Base-by-base conservation (phyloP, 2,888 invertebrate species). In the Thymelicus lineola region DNA sequence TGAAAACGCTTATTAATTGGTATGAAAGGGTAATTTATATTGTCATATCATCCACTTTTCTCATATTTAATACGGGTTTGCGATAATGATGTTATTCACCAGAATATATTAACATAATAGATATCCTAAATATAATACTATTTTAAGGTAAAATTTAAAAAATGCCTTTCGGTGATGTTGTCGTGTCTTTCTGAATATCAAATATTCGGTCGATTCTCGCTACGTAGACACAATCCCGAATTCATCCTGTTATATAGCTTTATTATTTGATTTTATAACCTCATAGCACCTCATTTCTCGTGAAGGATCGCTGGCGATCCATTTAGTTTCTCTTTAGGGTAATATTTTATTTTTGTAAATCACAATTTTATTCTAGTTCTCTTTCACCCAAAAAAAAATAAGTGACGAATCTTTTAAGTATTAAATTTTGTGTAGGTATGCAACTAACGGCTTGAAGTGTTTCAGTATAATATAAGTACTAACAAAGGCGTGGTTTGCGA, bases 1-100 rank as follows among this genome's bases (percentile, higher is more conserved):
- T 93, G 93, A 93, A 91, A 93, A 93, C 93, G 93, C 93, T 93
- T 93, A 93, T 93, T 93, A 93, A 93, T 93, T 93, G 93, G 93
- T 93, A 93, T 93, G 93, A 93, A 93, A 93, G 93, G 93, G 93
- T 93, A 93, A 93, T 93, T 93, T 93, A 93, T 93, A 93, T 92
- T 92, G 93, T 93, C 93, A 93, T 93, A 93, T 93, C 93, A 93
- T 93, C 93, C 93, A 93, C 91, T 87, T 93, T 90, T 93, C 93
- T 93, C 93, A 93, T 93, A 91, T 91, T 89, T 90, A 93, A 92
- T 93, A 93, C 93, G 93, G 93, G 93, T 93, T 93, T 91, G 92
- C 93, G 93, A 93, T 93, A 91, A 92, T 90, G 91, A 91, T 92
- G 93, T 92, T 93, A 89, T 88, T 93, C 92, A 93, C 92, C 92